phyloP scores from a whole-genome alignment of 2,113 vertebrate species.

The Thunnus maccoyii region DNA sequence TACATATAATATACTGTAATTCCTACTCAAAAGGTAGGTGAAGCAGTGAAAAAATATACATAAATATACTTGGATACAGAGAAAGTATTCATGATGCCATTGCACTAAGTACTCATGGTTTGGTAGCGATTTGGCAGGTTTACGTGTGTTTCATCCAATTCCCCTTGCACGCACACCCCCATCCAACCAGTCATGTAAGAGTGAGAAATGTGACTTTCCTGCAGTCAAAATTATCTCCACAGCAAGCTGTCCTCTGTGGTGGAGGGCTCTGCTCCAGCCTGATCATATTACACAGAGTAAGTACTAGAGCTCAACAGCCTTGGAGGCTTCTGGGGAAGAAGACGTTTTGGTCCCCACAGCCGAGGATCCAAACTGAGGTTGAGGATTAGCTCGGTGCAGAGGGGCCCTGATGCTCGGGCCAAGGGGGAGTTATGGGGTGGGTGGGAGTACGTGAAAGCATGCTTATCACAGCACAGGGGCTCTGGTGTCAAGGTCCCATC shows the following conservation, averaged over 20 bases:
- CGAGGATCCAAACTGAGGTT: slow-evolving; percentile 50
- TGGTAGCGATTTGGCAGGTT: not conserved
- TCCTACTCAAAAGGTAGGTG: not conserved
- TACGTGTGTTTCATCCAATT: slow-evolving; percentile 20
- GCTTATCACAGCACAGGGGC: slow-evolving; percentile 63
- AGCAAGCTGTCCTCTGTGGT: slow-evolving; percentile 51
- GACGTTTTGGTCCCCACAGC: slow-evolving; percentile 48
- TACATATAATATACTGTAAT: not conserved
- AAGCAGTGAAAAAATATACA: too few species aligned
- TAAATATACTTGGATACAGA: too few species aligned
- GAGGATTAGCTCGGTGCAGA: slow-evolving; percentile 57
- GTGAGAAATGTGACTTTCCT: slow-evolving; percentile 45
- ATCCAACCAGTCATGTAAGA: slow-evolving; percentile 24
- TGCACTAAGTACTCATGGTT: not conserved
- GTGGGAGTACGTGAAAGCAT: slow-evolving; percentile 49
- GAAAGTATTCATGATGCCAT: too few species aligned
- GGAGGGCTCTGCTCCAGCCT: slow-evolving; percentile 56
- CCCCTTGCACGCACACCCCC: not conserved
- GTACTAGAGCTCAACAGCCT: slow-evolving; percentile 52
- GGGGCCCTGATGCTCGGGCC: slow-evolving; percentile 32
- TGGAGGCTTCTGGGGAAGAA: slow-evolving; percentile 54
- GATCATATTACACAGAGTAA: slow-evolving; percentile 76
- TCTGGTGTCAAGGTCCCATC: slow-evolving; percentile 71
- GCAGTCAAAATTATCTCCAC: slow-evolving; percentile 59
- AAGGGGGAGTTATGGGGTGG: slow-evolving; percentile 38